phyloP scores from a whole-genome alignment of 2,888 invertebrate genomes.

The Harpalus rufipes region DNA sequence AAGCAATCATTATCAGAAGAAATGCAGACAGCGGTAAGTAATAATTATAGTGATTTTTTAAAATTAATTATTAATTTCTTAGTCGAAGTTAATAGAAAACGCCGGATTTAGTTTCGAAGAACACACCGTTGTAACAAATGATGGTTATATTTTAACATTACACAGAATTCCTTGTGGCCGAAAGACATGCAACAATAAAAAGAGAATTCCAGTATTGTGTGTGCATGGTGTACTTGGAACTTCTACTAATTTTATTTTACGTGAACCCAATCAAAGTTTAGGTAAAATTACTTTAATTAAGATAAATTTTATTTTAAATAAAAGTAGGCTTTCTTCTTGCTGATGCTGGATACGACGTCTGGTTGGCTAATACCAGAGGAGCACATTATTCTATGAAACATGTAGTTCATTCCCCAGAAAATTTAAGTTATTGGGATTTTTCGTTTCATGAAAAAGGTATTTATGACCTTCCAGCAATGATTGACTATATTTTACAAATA shows the following conservation, averaged over 20 bases:
- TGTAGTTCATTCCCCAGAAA: conserved; percentile 74
- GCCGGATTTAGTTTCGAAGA: conserved; percentile 78
- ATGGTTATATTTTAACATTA: conserved; percentile 78
- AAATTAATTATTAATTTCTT: background rate
- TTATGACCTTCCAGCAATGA: conserved; percentile 80
- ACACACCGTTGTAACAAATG: conserved; percentile 76
- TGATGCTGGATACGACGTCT: conserved; percentile 77
- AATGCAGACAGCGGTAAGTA: conserved; percentile 29
- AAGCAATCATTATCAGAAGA: conserved; percentile 7
- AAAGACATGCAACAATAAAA: conserved; percentile 67
- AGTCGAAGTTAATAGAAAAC: conserved; percentile 75
- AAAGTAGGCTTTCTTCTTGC: conserved; percentile 74
- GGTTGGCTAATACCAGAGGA: conserved; percentile 81
- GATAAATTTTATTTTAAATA: conserved; percentile 65
- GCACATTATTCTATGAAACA: conserved; percentile 79
- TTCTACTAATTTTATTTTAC: conserved; percentile 86
- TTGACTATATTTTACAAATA: conserved; percentile 77
- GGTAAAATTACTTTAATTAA: conserved; percentile 72
- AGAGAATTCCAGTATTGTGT: conserved; percentile 79
- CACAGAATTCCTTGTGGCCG: conserved; percentile 77
- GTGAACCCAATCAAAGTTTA: conserved; percentile 83
- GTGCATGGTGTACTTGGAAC: conserved; percentile 86
- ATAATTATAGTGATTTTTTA: background rate
- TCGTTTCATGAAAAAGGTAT: conserved; percentile 74
- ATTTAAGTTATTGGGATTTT: conserved; percentile 74